Evolutionary conservation across 2,888 invertebrate genomes (phyloP).

Genomic region (Cyrtodaria siliqua): DNA sequence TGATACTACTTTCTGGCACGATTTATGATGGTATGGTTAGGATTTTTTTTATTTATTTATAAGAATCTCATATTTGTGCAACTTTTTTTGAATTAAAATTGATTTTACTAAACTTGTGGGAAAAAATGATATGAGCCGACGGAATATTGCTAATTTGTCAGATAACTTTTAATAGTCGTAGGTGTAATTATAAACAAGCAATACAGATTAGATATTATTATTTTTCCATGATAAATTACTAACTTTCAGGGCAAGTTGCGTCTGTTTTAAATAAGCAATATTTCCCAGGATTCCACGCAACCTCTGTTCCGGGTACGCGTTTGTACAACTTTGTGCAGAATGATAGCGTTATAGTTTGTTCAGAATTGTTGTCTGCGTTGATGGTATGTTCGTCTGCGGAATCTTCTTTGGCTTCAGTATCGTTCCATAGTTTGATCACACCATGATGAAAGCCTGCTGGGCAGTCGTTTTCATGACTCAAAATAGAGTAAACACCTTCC

Average conservation of each 20-base stretch:
- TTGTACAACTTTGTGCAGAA: slow-evolving; percentile 45
- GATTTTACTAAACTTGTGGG: no score
- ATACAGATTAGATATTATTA: no score
- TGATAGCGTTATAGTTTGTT: neutral
- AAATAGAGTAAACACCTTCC: slow-evolving; percentile 33
- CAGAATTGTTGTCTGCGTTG: no score
- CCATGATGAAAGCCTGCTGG: slow-evolving; percentile 54
- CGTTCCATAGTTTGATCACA: neutral
- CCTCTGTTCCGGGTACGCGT: slow-evolving; percentile 3
- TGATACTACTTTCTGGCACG: no score
- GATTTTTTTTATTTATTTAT: no score
- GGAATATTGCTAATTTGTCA: no score
- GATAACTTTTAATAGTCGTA: no score
- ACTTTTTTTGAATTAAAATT: no score
- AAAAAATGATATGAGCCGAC: no score
- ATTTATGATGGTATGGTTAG: no score
- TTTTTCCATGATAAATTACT: neutral
- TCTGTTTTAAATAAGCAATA: slow-evolving; percentile 41
- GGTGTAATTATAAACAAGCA: no score
- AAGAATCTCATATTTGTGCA: no score
- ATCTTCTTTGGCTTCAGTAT: neutral
- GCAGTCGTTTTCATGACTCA: slow-evolving; percentile 58
- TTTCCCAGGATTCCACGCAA: slow-evolving; percentile 40
- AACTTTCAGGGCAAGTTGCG: neutral
- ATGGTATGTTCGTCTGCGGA: neutral